These are phyloP conservation scores for Pammene fasciana DNA, from an alignment of 2,888 invertebrate species.

Conservation along the genomic window DNA sequence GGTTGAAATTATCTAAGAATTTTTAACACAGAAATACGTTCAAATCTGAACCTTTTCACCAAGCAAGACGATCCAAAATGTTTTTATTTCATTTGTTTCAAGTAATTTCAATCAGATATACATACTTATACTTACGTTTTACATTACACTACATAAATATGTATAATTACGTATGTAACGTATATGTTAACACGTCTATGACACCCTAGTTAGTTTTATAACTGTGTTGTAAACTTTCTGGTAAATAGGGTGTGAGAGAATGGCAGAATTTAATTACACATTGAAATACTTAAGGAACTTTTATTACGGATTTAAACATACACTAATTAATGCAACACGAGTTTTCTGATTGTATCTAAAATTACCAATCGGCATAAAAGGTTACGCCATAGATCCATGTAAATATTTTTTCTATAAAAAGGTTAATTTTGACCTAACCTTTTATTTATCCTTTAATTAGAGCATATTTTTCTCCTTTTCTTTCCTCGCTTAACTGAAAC, in stretches of 20 bases:
- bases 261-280: too few relatives aligned
- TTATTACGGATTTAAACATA: too few relatives aligned
- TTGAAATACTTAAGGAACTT: too few relatives aligned
- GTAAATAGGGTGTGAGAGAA: neutral
- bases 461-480: too few relatives aligned
- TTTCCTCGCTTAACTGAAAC: too few relatives aligned
- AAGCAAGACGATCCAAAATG: neutral
- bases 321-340: too few relatives aligned
- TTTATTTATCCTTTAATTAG: too few relatives aligned
- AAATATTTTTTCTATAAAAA: too few relatives aligned
- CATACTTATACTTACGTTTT: neutral
- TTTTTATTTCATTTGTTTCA: neutral
- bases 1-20: neutral
- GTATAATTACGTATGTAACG: neutral
- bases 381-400: too few relatives aligned
- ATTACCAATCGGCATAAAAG: too few relatives aligned
- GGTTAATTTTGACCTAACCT: too few relatives aligned
- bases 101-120: neutral
- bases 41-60: neutral
- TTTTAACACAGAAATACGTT: neutral
- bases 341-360: too few relatives aligned
- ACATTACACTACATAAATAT: neutral
- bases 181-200: neutral
- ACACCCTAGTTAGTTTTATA: neutral
- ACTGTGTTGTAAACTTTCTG: neutral